Evolutionary conservation across 1,140 invertebrate genomes (phyloP).

Genomic region (Nomia melanderi): DNA sequence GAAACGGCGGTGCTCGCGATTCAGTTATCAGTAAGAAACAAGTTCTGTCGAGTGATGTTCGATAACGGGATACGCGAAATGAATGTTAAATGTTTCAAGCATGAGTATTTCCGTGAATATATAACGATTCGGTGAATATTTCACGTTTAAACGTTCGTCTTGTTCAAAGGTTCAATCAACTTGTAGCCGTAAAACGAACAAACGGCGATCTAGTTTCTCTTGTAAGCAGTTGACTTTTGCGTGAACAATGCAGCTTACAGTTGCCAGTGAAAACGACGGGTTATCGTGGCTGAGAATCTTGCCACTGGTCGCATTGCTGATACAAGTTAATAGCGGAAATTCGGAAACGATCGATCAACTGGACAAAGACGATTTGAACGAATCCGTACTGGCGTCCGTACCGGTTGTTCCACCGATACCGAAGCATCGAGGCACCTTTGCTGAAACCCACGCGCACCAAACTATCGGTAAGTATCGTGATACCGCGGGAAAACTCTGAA

Average conservation of each 20-base stretch:
- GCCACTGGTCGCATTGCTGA: not conserved
- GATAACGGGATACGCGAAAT: conserved; percentile 8
- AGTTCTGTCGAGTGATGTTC: conserved; percentile 12
- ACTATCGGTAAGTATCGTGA: conserved; percentile 54
- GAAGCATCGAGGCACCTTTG: conserved; percentile 51
- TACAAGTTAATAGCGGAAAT: not conserved
- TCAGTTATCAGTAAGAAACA: conserved; percentile 13
- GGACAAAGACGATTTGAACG: too few relatives aligned
- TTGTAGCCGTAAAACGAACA: too few relatives aligned
- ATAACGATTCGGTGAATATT: conserved; percentile 1
- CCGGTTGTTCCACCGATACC: conserved; percentile 56
- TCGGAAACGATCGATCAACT: conserved; percentile 19
- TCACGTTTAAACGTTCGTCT: not conserved
- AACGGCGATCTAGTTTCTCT: not conserved
- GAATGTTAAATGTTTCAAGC: not conserved
- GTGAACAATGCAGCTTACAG: not conserved
- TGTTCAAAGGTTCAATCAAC: not conserved
- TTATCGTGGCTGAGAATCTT: not conserved
- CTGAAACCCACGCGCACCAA: conserved; percentile 44
- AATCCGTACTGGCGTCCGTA: too few relatives aligned
- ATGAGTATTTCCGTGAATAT: not conserved
- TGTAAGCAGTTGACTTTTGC: not conserved
- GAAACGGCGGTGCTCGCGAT: conserved; percentile 10
- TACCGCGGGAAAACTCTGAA: not conserved
- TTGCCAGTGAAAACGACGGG: not conserved